Evolutionary conservation across 1,140 invertebrate genomes (phyloP), one percentile per base, ranked within the genome.

Genomic region (Drosophila ambigua): DNA sequence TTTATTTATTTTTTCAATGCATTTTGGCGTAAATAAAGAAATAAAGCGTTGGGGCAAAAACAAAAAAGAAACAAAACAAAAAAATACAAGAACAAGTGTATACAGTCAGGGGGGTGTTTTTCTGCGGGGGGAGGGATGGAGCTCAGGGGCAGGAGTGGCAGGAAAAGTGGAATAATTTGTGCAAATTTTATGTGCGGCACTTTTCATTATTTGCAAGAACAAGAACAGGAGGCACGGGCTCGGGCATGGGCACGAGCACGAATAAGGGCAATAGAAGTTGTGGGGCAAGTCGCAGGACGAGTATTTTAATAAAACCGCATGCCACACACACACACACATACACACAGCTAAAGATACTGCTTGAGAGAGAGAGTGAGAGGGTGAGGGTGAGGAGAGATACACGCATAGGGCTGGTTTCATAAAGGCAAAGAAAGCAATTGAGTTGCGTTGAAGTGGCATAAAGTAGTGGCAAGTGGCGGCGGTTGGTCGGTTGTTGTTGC

Each of bases 371-470:
- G 50, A 7, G 20, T 2, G 20, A 20, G 20, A n/a, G n/a, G n/a
- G n/a, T n/a, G n/a, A n/a, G n/a, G 16, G 0, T 16, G 16, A 16
- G 20, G 20, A 20, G 50, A 51, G 31, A 39, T 45, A 55, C 23
- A 66, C 49, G 54, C 52, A 62, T 57, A 66, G 48, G 62, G 45
- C 60, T 16, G 53, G 69, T 78, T 82, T 82, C 78, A 88, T 78
- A 75, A 78, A 82, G 75, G 79, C 83, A 87, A 87, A 87, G 82
- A 87, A 88, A 87, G 82, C 82, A 87, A 85, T 85, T 85, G 82
- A 87, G 83, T 87, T 87, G 83, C 79, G 82, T 87, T 87, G 82
- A 87, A 87, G 82, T 88, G 83, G 82, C 82, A 87, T 87, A 88
- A 87, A 87, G 82, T 87, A 88, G 82, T 85, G 60, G 82, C 82